Evolutionary conservation across 92 coral and sea anemone species (phyloP).

Genomic region (Isaurus tuberculatus): DNA sequence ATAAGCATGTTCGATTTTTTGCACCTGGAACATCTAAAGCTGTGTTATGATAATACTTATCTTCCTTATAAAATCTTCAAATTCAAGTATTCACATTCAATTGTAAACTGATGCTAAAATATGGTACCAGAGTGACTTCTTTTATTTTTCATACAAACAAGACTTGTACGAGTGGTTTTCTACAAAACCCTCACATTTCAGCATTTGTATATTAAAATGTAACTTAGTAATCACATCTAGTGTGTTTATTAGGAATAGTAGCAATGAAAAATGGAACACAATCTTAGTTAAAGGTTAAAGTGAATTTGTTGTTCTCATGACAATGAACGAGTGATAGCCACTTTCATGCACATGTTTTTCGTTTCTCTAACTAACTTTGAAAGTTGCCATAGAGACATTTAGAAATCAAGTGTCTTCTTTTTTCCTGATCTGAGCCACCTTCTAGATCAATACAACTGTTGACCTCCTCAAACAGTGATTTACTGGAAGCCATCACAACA

Average conservation of each 20-base stretch:
- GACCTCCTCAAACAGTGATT: not conserved
- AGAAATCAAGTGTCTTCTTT: slow-evolving; percentile 58
- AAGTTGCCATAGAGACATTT: slow-evolving; percentile 63
- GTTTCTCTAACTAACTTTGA: not conserved
- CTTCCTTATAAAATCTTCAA: no score
- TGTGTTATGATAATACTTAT: slow-evolving; percentile 62
- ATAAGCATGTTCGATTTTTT: slow-evolving; percentile 82
- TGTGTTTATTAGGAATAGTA: no score
- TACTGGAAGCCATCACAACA: slow-evolving; percentile 48
- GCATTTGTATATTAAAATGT: no score
- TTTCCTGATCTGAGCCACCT: slow-evolving; percentile 55
- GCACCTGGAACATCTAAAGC: slow-evolving; percentile 97
- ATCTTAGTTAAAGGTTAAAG: not conserved
- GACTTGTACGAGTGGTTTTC: no score
- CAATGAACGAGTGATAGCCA: not conserved
- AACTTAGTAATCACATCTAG: no score
- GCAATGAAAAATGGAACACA: not conserved
- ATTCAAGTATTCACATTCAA: not conserved
- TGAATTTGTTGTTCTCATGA: not conserved
- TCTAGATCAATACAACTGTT: not conserved
- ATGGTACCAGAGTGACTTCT: no score
- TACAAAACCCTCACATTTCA: no score
- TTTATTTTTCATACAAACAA: no score
- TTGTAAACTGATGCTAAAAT: not conserved
- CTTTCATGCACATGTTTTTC: not conserved